Conservation (phyloP, 1,140 invertebrate species). For the Lepidurus packardi region DNA sequence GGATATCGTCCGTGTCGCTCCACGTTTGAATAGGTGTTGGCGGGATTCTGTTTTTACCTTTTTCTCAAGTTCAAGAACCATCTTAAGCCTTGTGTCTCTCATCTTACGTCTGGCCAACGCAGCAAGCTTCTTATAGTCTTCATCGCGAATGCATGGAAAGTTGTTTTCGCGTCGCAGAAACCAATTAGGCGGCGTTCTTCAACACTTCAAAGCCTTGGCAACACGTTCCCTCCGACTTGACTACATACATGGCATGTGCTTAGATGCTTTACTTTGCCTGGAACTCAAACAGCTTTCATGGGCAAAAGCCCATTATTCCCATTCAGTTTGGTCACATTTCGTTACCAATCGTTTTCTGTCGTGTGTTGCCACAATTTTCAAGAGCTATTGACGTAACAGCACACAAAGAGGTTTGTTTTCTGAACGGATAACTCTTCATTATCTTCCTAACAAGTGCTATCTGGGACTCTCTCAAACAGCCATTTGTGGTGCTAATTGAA, state of each 20-base stretch:
- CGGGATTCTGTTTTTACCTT: too few relatives aligned
- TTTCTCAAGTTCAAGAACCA: background rate
- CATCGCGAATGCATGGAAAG: conserved; percentile 6
- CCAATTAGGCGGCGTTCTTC: background rate
- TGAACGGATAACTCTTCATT: too few relatives aligned
- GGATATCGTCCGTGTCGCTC: too few relatives aligned
- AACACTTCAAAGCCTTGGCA: conserved; percentile 4
- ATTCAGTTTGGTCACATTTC: too few relatives aligned
- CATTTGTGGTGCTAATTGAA: too few relatives aligned
- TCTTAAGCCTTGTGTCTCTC: background rate
- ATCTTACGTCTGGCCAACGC: background rate
- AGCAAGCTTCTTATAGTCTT: background rate
- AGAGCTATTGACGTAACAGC: too few relatives aligned
- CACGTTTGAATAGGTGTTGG: too few relatives aligned
- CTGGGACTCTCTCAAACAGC: too few relatives aligned
- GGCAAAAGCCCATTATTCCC: background rate
- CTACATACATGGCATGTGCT: background rate
- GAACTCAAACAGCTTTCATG: background rate
- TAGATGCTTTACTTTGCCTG: background rate
- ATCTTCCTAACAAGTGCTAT: too few relatives aligned
- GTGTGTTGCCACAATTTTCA: too few relatives aligned
- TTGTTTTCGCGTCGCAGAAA: conserved; percentile 10
- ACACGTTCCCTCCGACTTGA: conserved; percentile 1
- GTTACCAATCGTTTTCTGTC: too few relatives aligned
- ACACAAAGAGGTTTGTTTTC: too few relatives aligned